Conservation (phyloP, 1,140 invertebrate genomes). For the Manduca sexta region DNA sequence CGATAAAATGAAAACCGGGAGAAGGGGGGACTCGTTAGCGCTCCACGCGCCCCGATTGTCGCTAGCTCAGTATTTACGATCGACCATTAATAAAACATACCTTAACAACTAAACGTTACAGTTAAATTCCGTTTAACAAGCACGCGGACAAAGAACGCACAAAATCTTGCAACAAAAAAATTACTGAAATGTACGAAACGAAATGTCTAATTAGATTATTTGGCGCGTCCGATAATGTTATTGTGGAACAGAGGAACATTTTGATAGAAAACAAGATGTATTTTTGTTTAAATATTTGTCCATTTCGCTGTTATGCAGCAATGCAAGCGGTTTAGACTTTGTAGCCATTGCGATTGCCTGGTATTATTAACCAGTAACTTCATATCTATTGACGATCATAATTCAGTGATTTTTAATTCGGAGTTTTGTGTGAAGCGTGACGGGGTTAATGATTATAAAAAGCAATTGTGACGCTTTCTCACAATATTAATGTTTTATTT, state of each 20-base stretch:
- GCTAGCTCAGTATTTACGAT: conserved; percentile 43
- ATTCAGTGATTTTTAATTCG: no score
- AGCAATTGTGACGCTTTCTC: no score
- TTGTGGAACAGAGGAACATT: no score
- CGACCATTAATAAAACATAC: conserved; percentile 19
- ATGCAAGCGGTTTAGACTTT: no score
- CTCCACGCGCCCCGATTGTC: conserved; percentile 47
- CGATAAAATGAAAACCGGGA: conserved; percentile 62
- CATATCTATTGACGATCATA: no score
- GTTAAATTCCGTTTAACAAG: conserved; percentile 16
- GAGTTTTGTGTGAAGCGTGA: no score
- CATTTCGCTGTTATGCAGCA: no score
- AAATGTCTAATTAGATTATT: conserved; percentile 64
- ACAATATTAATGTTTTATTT: no score
- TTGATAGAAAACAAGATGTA: background rate
- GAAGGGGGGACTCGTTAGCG: conserved; percentile 49
- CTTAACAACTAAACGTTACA: conserved; percentile 22
- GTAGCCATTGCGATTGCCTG: no score
- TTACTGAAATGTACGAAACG: conserved; percentile 59
- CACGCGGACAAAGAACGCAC: conserved; percentile 47
- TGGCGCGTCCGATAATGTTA: no score
- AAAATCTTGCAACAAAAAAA: conserved; percentile 60
- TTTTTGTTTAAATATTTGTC: background rate
- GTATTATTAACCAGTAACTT: no score
- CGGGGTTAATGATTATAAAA: no score